These are phyloP conservation scores for Aspidiotus rigidus DNA, from an alignment of 2,888 invertebrate genomes.

Conservation along the genomic window DNA sequence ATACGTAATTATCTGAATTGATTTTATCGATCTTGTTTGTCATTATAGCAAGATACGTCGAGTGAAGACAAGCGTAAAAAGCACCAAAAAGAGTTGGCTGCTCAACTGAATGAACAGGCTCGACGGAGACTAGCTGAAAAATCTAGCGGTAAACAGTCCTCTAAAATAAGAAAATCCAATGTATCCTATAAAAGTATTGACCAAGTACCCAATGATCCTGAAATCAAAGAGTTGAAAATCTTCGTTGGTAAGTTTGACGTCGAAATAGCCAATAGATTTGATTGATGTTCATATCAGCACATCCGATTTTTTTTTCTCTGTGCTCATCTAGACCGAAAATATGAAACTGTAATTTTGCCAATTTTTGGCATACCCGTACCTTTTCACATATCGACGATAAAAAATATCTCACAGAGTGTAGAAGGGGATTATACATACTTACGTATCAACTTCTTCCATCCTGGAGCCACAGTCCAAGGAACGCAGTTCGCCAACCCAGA, in stretches of 20 bases:
- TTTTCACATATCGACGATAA: conserved; percentile 97
- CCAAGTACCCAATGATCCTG: conserved; percentile 87
- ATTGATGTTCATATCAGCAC: not conserved
- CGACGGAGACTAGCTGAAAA: conserved; percentile 83
- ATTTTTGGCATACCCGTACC: conserved; percentile 93
- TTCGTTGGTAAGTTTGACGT: conserved; percentile 67
- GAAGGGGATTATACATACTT: conserved; percentile 99
- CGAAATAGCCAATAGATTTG: not conserved
- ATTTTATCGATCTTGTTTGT: not conserved
- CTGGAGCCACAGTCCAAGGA: conserved; percentile 92
- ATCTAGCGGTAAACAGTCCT: conserved; percentile 65
- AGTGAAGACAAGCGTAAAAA: conserved; percentile 95
- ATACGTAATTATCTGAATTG: not conserved
- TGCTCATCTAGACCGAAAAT: conserved; percentile 69
- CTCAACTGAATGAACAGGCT: conserved; percentile 83
- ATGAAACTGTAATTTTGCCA: conserved; percentile 96
- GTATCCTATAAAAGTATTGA: conserved; percentile 86
- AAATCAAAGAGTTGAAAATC: conserved; percentile 85
- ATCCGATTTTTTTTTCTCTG: too few relatives aligned
- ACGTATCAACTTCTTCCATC: conserved; percentile 96
- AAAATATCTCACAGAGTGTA: conserved; percentile 96
- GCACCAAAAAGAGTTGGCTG: conserved; percentile 90
- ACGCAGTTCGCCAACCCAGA: conserved; percentile 87
- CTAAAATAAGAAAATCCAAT: conserved; percentile 85
- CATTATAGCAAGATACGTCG: conserved; percentile 47